Evolutionary conservation across 2,888 invertebrate genomes (phyloP).

Genomic region (Dusona sp.): DNA sequence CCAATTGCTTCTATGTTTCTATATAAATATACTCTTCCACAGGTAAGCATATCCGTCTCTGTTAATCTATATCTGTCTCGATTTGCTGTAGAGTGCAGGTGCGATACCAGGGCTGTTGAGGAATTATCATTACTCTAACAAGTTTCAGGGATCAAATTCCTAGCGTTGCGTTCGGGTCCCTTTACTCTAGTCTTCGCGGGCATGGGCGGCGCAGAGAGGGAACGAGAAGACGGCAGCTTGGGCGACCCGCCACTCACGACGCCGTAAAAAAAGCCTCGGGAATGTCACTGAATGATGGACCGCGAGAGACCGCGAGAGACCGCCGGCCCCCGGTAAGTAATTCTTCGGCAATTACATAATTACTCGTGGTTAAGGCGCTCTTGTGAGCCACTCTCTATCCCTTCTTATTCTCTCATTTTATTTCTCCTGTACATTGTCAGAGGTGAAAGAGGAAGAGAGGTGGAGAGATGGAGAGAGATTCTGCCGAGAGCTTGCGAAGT

Average conservation of each 20-base stretch:
- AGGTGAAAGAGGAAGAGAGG: conserved; percentile 31
- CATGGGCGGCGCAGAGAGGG: conserved; percentile 6
- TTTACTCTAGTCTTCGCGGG: conserved; percentile 1
- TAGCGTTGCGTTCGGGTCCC: conserved; percentile 21
- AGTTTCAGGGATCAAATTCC: neutral
- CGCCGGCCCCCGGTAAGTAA: conserved; percentile 80
- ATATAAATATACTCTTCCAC: no score
- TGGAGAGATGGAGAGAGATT: conserved; percentile 14
- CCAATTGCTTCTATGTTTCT: neutral
- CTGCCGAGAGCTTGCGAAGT: conserved; percentile 51
- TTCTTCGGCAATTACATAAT: conserved; percentile 84
- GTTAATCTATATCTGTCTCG: neutral
- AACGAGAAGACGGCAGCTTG: conserved; percentile 20
- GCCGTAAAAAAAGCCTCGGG: conserved; percentile 82
- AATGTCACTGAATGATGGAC: conserved; percentile 84
- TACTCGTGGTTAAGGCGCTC: conserved; percentile 80
- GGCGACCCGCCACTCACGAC: conserved; percentile 81
- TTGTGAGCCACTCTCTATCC: conserved; percentile 59
- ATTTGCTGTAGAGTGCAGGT: neutral
- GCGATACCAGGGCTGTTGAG: neutral
- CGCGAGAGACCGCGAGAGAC: conserved; percentile 78
- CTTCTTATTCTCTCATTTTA: conserved; percentile 5
- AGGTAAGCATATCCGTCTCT: no score
- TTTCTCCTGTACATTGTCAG: neutral
- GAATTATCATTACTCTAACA: conserved; percentile 11